Conservation (phyloP, 2,888 invertebrate genomes). For the Pollenia angustigena region DNA sequence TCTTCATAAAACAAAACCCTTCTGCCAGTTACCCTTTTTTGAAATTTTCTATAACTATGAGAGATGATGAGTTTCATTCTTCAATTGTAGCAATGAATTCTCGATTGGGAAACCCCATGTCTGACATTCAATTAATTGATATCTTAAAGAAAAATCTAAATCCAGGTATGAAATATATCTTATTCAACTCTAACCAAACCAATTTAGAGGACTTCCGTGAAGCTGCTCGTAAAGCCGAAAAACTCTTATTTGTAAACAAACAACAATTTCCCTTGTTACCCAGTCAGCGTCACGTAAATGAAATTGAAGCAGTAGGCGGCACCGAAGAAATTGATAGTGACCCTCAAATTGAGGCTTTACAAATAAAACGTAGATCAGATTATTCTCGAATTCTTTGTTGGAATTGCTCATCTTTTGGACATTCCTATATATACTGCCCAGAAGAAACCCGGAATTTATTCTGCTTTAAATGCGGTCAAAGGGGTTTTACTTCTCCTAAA, state of each 20-base stretch:
- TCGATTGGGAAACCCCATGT: not conserved
- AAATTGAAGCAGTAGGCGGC: not conserved
- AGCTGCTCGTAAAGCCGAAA: slow-evolving; percentile 28
- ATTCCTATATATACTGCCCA: slow-evolving; percentile 50
- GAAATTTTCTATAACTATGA: slow-evolving; percentile 26
- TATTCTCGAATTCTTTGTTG: slow-evolving; percentile 25
- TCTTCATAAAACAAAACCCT: slow-evolving; percentile 12
- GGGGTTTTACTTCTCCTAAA: slow-evolving; percentile 24
- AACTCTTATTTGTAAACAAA: slow-evolving; percentile 28
- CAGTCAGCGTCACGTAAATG: not conserved
- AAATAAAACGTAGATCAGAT: not conserved
- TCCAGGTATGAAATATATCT: slow-evolving; percentile 9
- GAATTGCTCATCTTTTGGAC: slow-evolving; percentile 42
- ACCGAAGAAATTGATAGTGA: not conserved
- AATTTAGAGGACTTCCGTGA: slow-evolving; percentile 26
- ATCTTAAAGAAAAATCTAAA: slow-evolving; percentile 7
- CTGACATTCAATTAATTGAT: slow-evolving; percentile 22
- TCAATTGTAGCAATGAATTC: slow-evolving; percentile 24
- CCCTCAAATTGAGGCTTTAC: slow-evolving; percentile 30
- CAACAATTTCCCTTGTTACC: slow-evolving; percentile 9
- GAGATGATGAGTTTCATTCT: slow-evolving; percentile 26
- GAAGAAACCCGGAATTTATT: slow-evolving; percentile 37
- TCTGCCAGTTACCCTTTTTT: not conserved
- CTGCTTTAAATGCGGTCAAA: slow-evolving; percentile 52
- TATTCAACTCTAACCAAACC: slow-evolving; percentile 3